These are phyloP conservation scores for Galendromus occidentalis DNA, from an alignment of 1,140 invertebrate genomes.

Conservation along the genomic window DNA sequence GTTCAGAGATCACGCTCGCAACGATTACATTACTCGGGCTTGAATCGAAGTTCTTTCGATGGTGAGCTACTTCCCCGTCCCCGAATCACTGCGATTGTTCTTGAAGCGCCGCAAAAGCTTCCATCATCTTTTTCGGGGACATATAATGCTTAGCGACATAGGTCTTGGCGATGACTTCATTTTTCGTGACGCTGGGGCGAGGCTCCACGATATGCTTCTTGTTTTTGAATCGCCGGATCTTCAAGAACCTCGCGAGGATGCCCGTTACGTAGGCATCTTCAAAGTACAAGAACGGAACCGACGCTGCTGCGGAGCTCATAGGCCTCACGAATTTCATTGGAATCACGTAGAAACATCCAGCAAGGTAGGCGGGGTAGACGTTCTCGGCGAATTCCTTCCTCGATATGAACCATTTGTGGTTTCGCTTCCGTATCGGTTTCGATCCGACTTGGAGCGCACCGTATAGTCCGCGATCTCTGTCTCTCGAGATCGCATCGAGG, in stretches of 20 bases:
- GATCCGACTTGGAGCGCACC: background rate
- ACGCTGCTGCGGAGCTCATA: background rate
- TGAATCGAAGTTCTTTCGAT: too few relatives aligned
- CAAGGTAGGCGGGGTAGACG: conserved; percentile 31
- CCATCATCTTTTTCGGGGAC: background rate
- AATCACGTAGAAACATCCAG: conserved; percentile 27
- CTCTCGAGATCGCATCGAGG: background rate
- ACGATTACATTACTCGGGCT: too few relatives aligned
- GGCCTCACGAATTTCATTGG: background rate
- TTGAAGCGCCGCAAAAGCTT: background rate
- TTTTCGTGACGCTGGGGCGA: too few relatives aligned
- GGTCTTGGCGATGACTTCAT: background rate
- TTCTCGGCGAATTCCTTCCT: conserved; percentile 20
- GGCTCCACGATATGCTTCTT: background rate
- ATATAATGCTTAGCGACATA: background rate
- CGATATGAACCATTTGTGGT: conserved; percentile 21
- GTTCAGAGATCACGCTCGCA: too few relatives aligned
- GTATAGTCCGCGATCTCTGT: background rate
- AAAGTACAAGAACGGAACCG: background rate
- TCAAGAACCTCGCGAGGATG: background rate
- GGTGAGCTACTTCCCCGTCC: too few relatives aligned
- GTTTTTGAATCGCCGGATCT: background rate
- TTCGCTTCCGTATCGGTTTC: conserved; percentile 13
- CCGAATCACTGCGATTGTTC: background rate
- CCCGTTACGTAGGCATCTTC: conserved; percentile 8